Percentiles rank a stretch among this genome's conserved stretches.
Evolutionary conservation across 2,888 invertebrate genomes (phyloP).

Genomic region (Miltochrista miniata): DNA sequence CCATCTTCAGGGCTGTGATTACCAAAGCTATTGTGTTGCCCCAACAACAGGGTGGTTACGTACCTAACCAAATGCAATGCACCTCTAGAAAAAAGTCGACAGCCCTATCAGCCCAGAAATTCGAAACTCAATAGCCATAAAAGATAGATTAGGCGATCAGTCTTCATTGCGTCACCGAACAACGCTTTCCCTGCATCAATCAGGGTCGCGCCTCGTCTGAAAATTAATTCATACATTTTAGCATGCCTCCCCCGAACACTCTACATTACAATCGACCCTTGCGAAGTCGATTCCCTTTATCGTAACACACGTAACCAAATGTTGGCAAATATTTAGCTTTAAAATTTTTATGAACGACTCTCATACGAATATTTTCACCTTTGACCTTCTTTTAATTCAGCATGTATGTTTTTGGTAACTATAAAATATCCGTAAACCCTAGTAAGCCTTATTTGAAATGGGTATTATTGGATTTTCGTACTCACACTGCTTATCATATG

Average conservation of each 20-base stretch:
- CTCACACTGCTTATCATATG: background rate
- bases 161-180: background rate
- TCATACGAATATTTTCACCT: background rate
- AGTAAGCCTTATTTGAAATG: background rate
- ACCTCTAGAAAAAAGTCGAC: background rate
- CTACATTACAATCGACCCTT: conserved; percentile 29
- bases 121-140: background rate
- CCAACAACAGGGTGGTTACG: too few relatives aligned
- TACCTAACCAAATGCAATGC: too few relatives aligned
- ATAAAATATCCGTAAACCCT: background rate
- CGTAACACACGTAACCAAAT: conserved; percentile 18
- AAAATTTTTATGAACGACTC: too few relatives aligned
- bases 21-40: too few relatives aligned
- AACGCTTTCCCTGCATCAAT: background rate
- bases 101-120: background rate
- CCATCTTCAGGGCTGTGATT: too few relatives aligned
- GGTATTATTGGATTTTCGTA: background rate
- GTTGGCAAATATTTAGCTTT: too few relatives aligned
- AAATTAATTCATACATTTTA: background rate
- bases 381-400: background rate
- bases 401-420: background rate
- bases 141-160: background rate
- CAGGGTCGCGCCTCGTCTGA: background rate
- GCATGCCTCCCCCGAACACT: background rate
- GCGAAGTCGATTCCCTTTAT: conserved; percentile 18